Percentiles rank a stretch among this genome's conserved stretches.
phyloP scores from a whole-genome alignment of 2,113 vertebrate species.

The Columba livia region DNA sequence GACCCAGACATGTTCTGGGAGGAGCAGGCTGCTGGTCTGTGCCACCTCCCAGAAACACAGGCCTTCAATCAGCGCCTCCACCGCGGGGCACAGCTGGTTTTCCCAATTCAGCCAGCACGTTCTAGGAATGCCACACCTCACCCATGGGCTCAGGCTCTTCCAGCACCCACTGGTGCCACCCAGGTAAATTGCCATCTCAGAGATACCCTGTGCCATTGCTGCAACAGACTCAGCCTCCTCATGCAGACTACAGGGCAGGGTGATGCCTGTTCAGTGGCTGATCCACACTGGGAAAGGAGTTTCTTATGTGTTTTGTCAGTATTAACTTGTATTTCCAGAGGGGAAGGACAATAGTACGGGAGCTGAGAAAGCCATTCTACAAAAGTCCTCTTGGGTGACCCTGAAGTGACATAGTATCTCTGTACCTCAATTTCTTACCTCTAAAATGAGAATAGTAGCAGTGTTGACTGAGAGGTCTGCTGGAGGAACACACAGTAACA shows the following conservation, averaged over 20 bases:
- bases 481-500: background rate
- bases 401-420: background rate
- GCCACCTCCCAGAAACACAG: conserved; percentile 18
- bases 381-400: background rate
- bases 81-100: conserved; percentile 8
- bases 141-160: background rate
- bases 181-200: background rate
- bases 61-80: background rate
- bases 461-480: background rate
- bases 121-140: conserved; percentile 28
- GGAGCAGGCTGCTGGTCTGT: conserved; percentile 19
- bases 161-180: background rate
- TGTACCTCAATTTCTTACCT: background rate
- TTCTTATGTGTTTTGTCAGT: background rate
- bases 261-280: background rate
- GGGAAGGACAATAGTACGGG: background rate
- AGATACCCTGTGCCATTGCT: background rate
- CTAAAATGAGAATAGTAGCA: background rate
- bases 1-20: conserved; percentile 54
- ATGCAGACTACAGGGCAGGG: background rate
- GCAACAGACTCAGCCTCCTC: background rate
- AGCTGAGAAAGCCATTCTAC: background rate
- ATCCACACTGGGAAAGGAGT: background rate
- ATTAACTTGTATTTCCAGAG: conserved; percentile 5
- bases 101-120: background rate